Evolutionary conservation across 2,113 vertebrate genomes (phyloP).

Genomic region (Tupaia chinensis): DNA sequence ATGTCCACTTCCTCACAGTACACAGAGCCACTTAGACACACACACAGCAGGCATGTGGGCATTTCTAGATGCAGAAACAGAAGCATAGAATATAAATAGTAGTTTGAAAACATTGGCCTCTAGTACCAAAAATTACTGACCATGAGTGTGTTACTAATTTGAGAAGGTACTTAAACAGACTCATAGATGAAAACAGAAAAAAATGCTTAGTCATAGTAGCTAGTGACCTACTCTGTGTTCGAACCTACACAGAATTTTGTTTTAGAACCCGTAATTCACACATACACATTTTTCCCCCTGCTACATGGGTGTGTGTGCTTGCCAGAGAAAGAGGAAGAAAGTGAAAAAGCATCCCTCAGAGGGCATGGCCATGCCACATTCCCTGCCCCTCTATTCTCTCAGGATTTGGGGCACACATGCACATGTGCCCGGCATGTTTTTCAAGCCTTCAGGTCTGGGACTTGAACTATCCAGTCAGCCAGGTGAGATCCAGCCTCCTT

Average conservation of each 20-base stretch:
- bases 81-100: background rate
- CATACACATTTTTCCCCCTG: too few species aligned
- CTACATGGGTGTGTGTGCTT: too few species aligned
- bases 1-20: conserved; percentile 97
- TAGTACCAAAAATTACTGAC: background rate
- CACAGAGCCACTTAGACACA: conserved; percentile 96
- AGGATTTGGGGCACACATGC: too few species aligned
- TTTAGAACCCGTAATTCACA: background rate
- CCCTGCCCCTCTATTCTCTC: too few species aligned
- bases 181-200: background rate
- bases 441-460: too few species aligned
- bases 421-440: too few species aligned
- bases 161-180: conserved; percentile 14
- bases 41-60: conserved; percentile 96
- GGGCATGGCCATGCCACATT: too few species aligned
- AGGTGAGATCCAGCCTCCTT: too few species aligned
- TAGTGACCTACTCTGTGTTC: conserved; percentile 15
- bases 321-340: too few species aligned
- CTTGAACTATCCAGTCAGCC: too few species aligned
- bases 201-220: background rate
- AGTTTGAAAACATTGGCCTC: background rate
- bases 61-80: conserved; percentile 89
- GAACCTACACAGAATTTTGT: conserved; percentile 34
- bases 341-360: too few species aligned
- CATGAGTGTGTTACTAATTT: background rate